Evolutionary conservation across 2,888 invertebrate species (phyloP).

Genomic region (Stenoptilia bipunctidactyla): DNA sequence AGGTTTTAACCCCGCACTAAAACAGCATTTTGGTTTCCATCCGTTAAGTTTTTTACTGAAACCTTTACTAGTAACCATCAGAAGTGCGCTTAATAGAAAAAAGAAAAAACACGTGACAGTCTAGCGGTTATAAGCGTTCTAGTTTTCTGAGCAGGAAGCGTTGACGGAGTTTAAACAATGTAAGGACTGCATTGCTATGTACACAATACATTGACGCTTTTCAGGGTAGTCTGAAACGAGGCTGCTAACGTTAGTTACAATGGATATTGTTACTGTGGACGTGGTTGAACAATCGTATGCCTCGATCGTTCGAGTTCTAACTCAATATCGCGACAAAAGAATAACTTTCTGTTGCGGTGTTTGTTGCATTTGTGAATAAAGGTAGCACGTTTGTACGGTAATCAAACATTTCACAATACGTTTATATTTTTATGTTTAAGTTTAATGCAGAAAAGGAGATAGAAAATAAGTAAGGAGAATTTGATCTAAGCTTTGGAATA

Average conservation of each 20-base stretch:
- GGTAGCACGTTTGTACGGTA: no score
- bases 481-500: no score
- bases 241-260: conserved; percentile 22
- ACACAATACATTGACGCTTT: conserved; percentile 35
- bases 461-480: no score
- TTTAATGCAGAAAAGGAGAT: no score
- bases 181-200: conserved; percentile 25
- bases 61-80: no score
- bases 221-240: conserved; percentile 20
- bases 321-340: conserved; percentile 19
- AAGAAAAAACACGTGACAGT: conserved; percentile 28
- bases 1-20: no score
- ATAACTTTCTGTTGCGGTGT: neutral
- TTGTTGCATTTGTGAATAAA: neutral
- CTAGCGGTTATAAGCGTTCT: conserved; percentile 35
- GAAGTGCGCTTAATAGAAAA: no score
- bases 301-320: conserved; percentile 27
- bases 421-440: no score
- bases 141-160: conserved; percentile 37
- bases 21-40: no score
- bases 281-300: conserved; percentile 15
- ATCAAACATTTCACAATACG: no score
- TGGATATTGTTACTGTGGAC: conserved; percentile 26
- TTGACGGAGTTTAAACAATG: conserved; percentile 38
- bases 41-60: no score